Percentiles rank a stretch among this genome's conserved stretches.
Conservation (phyloP, 1,140 invertebrate species). For the Eciton burchellii region DNA sequence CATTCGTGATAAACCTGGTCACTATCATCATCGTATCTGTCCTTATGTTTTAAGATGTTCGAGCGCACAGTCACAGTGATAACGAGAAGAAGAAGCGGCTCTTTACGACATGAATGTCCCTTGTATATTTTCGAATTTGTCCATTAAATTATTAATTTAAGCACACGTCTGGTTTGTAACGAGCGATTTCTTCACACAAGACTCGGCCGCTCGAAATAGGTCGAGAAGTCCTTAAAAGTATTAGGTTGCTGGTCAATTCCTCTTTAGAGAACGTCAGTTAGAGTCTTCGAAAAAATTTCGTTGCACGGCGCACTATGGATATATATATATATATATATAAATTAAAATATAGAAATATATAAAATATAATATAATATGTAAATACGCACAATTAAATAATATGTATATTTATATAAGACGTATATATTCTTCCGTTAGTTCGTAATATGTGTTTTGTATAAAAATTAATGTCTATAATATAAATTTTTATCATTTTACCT, state of each 20-base stretch:
- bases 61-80: constrained; percentile 22
- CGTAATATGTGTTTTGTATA: constrained; percentile 70
- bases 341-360: constrained; percentile 60
- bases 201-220: constrained; percentile 44
- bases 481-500: neutral
- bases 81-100: neutral
- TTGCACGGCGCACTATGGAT: neutral
- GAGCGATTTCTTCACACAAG: constrained; percentile 27
- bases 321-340: constrained; percentile 50
- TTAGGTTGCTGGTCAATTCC: neutral
- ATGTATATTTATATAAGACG: constrained; percentile 70
- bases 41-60: constrained; percentile 28
- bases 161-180: neutral
- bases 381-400: constrained; percentile 57
- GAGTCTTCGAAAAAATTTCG: constrained; percentile 67
- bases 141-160: constrained; percentile 56
- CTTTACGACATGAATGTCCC: neutral
- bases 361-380: constrained; percentile 73
- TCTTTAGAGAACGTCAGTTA: neutral
- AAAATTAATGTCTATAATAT: constrained; percentile 63
- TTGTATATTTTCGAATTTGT: constrained; percentile 34
- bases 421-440: constrained; percentile 27
- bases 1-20: neutral
- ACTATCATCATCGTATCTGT: constrained; percentile 16
- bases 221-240: constrained; percentile 13